These are phyloP conservation scores for Orchesella flavescens DNA, from an alignment of 2,888 invertebrate genomes.

Conservation along the genomic window DNA sequence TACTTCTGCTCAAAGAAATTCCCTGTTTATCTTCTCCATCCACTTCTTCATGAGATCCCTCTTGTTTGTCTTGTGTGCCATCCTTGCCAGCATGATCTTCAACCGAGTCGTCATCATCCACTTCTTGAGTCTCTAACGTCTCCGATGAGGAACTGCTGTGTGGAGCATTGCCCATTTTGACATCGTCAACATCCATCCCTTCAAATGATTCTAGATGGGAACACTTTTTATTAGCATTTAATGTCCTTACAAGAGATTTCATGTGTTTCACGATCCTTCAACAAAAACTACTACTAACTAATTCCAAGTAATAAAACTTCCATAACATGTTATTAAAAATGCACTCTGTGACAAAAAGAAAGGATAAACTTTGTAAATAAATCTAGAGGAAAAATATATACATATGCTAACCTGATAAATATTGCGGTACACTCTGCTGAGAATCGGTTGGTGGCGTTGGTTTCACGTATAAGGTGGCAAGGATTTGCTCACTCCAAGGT, in stretches of 20 bases:
- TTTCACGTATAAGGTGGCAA: constrained; percentile 67
- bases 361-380: background rate
- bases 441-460: background rate
- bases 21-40: constrained; percentile 4
- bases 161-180: constrained; percentile 1
- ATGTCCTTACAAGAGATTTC: background rate
- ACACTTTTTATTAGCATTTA: background rate
- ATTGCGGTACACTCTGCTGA: background rate
- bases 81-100: constrained; percentile 18
- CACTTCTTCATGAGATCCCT: background rate
- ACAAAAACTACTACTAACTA: background rate
- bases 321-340: background rate
- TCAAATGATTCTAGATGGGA: background rate
- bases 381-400: background rate
- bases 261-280: background rate
- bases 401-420: constrained; percentile 40
- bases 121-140: constrained; percentile 18
- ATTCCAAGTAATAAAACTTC: background rate
- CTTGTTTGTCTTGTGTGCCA: constrained; percentile 27
- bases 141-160: constrained; percentile 21
- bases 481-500: constrained; percentile 68
- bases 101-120: background rate
- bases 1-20: constrained; percentile 14
- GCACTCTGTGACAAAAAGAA: background rate
- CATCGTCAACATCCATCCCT: background rate